Evolutionary conservation across 2,888 invertebrate genomes (phyloP).

Genomic region (Lymantria monacha): DNA sequence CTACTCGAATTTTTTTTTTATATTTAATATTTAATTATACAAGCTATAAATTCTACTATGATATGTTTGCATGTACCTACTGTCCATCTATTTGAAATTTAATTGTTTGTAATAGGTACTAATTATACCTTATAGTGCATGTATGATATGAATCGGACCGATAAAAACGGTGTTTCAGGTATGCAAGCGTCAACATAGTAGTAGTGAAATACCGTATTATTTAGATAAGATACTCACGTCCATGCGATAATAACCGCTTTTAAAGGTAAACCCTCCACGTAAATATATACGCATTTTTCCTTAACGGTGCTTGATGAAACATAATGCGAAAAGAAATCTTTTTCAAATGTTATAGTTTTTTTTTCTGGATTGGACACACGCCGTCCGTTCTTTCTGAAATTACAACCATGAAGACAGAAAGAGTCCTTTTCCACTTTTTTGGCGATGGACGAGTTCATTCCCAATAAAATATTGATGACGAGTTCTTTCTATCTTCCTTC

Average conservation of each 20-base stretch:
- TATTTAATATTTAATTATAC: not conserved
- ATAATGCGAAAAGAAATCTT: not conserved
- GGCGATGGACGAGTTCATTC: too few species aligned
- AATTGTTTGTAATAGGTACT: conserved; percentile 15
- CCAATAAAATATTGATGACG: too few species aligned
- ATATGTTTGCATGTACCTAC: conserved; percentile 11
- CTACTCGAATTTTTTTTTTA: too few species aligned
- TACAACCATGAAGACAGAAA: too few species aligned
- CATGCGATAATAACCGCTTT: conserved; percentile 49
- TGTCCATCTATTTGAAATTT: conserved; percentile 20
- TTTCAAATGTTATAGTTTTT: conserved; percentile 14
- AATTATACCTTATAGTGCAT: conserved; percentile 17
- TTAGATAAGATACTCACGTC: conserved; percentile 55
- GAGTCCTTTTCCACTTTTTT: too few species aligned
- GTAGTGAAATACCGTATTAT: conserved; percentile 56
- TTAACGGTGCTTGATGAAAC: not conserved
- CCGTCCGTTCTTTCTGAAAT: too few species aligned
- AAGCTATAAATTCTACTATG: conserved; percentile 2
- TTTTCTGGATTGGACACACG: too few species aligned
- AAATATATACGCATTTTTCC: not conserved
- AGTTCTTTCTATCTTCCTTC: too few species aligned
- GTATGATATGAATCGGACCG: conserved; percentile 39
- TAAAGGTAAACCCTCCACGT: conserved; percentile 36
- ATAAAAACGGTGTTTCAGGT: conserved; percentile 38
- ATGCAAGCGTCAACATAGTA: conserved; percentile 45